Conservation (phyloP, 2,113 vertebrate species). For the Barnardius zonarius region DNA sequence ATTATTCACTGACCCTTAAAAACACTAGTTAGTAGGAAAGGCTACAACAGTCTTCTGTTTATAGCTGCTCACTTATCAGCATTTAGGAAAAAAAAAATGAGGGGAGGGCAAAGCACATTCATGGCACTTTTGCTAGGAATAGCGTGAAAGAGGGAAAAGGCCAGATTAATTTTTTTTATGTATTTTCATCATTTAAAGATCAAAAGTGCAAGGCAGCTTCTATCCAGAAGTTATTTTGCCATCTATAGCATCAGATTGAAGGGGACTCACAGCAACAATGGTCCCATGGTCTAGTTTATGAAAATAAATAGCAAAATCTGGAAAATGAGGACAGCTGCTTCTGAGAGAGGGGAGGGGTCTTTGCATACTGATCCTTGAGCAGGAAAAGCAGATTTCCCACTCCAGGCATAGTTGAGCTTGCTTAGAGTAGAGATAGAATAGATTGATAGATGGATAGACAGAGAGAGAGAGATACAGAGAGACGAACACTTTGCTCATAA, state of each 20-base stretch:
- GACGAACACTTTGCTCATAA: neutral
- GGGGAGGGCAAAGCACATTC: neutral
- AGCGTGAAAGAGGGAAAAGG: neutral
- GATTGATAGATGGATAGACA: neutral
- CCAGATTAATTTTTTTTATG: neutral
- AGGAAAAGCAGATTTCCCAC: neutral
- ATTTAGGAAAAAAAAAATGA: neutral
- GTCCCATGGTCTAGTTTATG: accelerated
- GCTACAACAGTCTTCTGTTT: neutral
- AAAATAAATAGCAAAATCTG: neutral
- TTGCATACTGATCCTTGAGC: neutral
- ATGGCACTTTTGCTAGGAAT: neutral
- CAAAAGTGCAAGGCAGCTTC: neutral
- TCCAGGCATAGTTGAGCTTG: neutral
- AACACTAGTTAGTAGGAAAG: neutral
- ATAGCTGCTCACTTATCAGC: neutral
- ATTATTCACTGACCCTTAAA: neutral
- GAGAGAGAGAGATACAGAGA: neutral
- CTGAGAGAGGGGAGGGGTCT: neutral
- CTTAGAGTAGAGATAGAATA: neutral
- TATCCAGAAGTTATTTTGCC: neutral
- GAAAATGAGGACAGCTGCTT: neutral
- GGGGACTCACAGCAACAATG: neutral
- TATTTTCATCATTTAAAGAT: neutral
- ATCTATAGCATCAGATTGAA: neutral